Evolutionary conservation across 2,888 invertebrate genomes (phyloP).

Genomic region (Yponomeuta evonymella): DNA sequence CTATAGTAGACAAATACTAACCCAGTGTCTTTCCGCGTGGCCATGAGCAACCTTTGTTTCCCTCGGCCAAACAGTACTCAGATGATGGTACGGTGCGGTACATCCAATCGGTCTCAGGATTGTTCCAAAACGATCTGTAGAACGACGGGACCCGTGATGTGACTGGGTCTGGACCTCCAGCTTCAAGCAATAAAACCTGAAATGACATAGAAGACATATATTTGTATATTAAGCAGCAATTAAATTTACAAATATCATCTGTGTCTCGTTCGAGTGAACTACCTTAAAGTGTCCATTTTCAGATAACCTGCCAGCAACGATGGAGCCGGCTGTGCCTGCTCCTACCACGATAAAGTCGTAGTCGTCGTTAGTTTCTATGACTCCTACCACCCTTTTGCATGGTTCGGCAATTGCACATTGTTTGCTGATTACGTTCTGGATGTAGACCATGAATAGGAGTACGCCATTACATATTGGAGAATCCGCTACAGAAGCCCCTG

Average conservation of each 20-base stretch:
- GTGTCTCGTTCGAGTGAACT: not conserved
- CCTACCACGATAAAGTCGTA: conserved; percentile 76
- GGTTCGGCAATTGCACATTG: conserved; percentile 51
- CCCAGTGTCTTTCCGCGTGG: conserved; percentile 79
- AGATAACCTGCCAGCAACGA: conserved; percentile 69
- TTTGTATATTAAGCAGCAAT: not conserved
- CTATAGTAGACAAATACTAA: conserved; percentile 13
- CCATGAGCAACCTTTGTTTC: conserved; percentile 68
- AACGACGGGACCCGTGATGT: conserved; percentile 11
- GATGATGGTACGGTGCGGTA: conserved; percentile 68
- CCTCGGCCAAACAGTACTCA: conserved; percentile 58
- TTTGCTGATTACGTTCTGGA: conserved; percentile 64
- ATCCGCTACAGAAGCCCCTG: conserved; percentile 62
- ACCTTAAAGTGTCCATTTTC: conserved; percentile 64
- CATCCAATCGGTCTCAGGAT: conserved; percentile 48
- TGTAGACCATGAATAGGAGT: conserved; percentile 67
- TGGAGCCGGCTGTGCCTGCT: conserved; percentile 71
- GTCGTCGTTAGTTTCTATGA: conserved; percentile 38
- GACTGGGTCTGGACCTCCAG: conserved; percentile 59
- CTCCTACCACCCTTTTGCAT: conserved; percentile 60
- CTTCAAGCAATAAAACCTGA: conserved; percentile 32
- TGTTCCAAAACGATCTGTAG: conserved; percentile 15
- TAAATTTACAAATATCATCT: not conserved
- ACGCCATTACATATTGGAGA: conserved; percentile 65
- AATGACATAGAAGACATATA: not conserved